Evolutionary conservation across 2,888 invertebrate species (phyloP), one percentile per base, ranked within the genome.

Genomic region (Polyploca ridens): DNA sequence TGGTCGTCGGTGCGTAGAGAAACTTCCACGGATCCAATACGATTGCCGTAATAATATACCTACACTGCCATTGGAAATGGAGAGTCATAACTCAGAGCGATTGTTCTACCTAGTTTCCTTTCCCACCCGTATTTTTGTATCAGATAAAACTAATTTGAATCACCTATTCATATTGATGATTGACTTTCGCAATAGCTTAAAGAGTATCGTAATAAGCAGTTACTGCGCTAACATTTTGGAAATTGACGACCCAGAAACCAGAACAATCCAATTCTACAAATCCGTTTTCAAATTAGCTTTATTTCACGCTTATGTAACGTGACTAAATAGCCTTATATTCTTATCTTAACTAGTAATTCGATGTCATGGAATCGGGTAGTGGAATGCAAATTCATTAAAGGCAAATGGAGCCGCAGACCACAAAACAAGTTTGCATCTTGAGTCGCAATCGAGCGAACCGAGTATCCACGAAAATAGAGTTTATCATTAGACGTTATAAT

Each of bases 81-180:
- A 85, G 83, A 87, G 81, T 77, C 72, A 76, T 79, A 80, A 81
- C 80, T 80, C 77, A 75, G 73, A 64, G 67, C 82, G 75, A 89
- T 88, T 89, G 88, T 90, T 85, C 74, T 65, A 66, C 66, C 70
- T 74, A 74, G 81, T 86, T 88, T 86, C 82, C 78, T 82, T 90
- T 90, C 90, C 82, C 88, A 89, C 69, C 73, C 70, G 78, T 41
- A 41, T 41, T 66, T 74, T 76, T 76, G 75, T 80, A 72, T 67
- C 69, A 69, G 73, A 79, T 79, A 78, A 76, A 77, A 77, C 73
- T 70, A 77, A 79, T 81, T 84, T 79, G 75, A 79, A 83, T 83
- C 81, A 79, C 66, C 79, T 69, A 79, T 82, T 77, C 71, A 76
- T 73, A 77, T 75, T 73, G 72, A 74, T 76, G 75, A 74, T 67